Percentiles rank a stretch among this genome's conserved stretches.
Conservation (phyloP, 1,140 invertebrate genomes). For the Ganaspis sp. region DNA sequence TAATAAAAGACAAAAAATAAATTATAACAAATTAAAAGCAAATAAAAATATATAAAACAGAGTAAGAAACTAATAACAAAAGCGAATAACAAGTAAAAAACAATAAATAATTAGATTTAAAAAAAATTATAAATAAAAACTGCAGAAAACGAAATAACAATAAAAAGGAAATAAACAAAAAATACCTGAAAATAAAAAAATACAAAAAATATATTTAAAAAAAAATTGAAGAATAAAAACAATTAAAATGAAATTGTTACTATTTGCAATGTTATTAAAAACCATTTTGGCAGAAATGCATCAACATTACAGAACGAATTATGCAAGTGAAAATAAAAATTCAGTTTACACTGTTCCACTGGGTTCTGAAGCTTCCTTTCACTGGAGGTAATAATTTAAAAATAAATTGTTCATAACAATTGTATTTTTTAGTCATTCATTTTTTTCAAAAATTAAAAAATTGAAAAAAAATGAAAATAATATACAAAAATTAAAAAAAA, state of each 20-base stretch:
- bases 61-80: no score
- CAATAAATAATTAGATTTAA: no score
- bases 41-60: no score
- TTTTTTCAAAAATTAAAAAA: no score
- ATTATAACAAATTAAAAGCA: no score
- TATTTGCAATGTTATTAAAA: conserved; percentile 39
- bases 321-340: conserved; percentile 21
- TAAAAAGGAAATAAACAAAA: background rate
- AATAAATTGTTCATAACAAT: background rate
- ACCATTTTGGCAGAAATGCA: conserved; percentile 35
- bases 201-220: background rate
- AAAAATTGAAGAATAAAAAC: background rate
- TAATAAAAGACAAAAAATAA: no score
- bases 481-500: conserved; percentile 1
- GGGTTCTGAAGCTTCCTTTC: conserved; percentile 67
- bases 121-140: background rate
- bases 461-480: no score
- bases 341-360: conserved; percentile 67
- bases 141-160: no score
- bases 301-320: conserved; percentile 37
- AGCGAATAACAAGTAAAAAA: no score
- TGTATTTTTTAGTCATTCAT: background rate
- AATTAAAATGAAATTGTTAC: conserved; percentile 35
- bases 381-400: conserved; percentile 67
- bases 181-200: background rate